Conservation (phyloP, 2,113 vertebrate genomes). For the Vicugna pacos region DNA sequence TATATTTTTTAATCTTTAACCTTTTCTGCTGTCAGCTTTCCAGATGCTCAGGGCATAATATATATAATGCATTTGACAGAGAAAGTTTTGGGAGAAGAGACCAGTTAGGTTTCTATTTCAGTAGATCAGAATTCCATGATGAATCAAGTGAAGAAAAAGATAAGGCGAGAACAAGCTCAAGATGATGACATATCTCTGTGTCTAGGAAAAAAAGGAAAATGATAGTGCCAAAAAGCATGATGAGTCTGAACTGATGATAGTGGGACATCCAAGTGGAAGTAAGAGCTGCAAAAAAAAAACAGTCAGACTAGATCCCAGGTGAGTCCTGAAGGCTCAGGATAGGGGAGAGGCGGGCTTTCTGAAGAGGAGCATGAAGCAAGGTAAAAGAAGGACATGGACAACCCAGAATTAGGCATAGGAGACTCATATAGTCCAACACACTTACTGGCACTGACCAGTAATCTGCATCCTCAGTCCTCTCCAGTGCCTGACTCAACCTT, state of each 20-base stretch:
- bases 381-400: neutral
- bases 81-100: neutral
- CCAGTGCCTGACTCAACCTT: neutral
- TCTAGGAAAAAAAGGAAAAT: neutral
- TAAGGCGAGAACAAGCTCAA: neutral
- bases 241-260: neutral
- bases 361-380: neutral
- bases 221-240: neutral
- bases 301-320: neutral
- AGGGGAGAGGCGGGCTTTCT: neutral
- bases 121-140: neutral
- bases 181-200: neutral
- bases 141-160: constrained; percentile 20
- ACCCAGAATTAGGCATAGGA: neutral
- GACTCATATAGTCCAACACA: neutral
- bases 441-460: neutral
- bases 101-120: neutral
- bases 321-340: neutral
- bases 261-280: neutral
- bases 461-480: neutral
- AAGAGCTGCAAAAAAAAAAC: neutral
- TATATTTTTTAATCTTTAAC: neutral
- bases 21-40: neutral
- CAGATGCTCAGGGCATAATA: neutral
- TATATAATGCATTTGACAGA: neutral